These are phyloP conservation scores for Urocyon cinereoargenteus DNA, from an alignment of 2,797 vertebrate species.

Conservation along the genomic window DNA sequence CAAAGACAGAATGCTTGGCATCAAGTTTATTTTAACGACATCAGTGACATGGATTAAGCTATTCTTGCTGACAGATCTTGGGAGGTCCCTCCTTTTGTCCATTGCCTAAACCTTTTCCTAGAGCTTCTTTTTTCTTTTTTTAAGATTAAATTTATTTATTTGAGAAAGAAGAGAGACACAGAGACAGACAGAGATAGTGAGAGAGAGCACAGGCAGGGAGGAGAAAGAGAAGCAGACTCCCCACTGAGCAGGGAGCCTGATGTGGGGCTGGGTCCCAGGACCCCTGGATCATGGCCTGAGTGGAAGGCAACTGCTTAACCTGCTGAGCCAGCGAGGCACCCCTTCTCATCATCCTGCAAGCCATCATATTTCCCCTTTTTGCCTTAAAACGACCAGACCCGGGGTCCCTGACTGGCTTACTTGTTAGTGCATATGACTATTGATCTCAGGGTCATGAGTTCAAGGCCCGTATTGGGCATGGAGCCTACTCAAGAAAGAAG, in stretches of 20 bases:
- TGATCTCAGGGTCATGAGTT: not conserved
- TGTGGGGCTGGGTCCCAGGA: no score
- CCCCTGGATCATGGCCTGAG: no score
- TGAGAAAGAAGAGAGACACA: no score
- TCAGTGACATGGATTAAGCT: not conserved
- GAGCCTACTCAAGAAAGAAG: not conserved
- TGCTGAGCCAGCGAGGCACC: no score
- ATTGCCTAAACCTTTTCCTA: slow-evolving; percentile 2
- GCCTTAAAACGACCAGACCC: not conserved
- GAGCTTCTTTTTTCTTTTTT: not conserved
- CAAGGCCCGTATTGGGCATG: not conserved
- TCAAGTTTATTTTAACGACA: not conserved
- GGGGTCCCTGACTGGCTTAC: not conserved
- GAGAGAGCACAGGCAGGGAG: no score
- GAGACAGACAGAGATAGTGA: no score
- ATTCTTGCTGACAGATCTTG: not conserved
- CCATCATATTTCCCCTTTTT: not conserved
- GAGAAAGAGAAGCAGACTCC: no score
- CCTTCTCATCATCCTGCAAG: not conserved
- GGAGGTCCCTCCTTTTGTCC: not conserved
- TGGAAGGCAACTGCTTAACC: no score
- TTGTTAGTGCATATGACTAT: not conserved
- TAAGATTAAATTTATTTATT: no score
- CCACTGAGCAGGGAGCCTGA: no score
- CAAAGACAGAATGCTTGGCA: not conserved